Evolutionary conservation across 2,113 vertebrate genomes (phyloP).

Genomic region (Onychostruthus taczanowskii): DNA sequence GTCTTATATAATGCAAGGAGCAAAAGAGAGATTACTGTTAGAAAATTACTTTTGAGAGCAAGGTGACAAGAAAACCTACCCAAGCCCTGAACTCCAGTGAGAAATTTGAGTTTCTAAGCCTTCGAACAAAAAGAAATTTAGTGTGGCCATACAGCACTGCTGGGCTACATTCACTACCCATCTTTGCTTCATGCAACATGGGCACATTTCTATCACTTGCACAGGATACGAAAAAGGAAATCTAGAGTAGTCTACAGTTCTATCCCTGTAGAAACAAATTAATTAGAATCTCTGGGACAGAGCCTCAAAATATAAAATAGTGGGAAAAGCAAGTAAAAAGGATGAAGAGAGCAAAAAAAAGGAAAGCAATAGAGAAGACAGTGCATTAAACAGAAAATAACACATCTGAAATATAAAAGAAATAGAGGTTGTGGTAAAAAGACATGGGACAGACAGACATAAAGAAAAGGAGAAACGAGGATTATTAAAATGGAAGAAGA

Average conservation of each 20-base stretch:
- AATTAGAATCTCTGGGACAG: background rate
- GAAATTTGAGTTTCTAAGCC: background rate
- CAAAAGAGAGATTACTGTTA: background rate
- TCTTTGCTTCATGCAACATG: background rate
- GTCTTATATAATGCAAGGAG: background rate
- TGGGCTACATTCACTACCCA: background rate
- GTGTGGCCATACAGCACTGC: background rate
- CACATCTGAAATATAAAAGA: background rate
- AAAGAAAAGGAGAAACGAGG: background rate
- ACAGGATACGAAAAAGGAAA: background rate
- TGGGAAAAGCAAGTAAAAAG: background rate
- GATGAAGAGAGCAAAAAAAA: background rate
- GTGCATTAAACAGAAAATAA: background rate
- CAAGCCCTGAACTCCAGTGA: fast-evolving
- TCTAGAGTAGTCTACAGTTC: background rate
- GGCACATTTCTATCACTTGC: background rate
- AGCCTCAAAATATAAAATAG: background rate
- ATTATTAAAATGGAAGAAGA: background rate
- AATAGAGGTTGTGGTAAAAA: background rate
- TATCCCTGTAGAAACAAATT: background rate
- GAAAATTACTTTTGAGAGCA: background rate
- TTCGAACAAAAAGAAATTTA: background rate
- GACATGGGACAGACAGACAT: background rate
- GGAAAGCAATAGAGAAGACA: background rate
- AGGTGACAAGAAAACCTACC: background rate